These are phyloP conservation scores for Trialeurodes vaporariorum DNA, from an alignment of 1,140 invertebrate species.

Conservation along the genomic window DNA sequence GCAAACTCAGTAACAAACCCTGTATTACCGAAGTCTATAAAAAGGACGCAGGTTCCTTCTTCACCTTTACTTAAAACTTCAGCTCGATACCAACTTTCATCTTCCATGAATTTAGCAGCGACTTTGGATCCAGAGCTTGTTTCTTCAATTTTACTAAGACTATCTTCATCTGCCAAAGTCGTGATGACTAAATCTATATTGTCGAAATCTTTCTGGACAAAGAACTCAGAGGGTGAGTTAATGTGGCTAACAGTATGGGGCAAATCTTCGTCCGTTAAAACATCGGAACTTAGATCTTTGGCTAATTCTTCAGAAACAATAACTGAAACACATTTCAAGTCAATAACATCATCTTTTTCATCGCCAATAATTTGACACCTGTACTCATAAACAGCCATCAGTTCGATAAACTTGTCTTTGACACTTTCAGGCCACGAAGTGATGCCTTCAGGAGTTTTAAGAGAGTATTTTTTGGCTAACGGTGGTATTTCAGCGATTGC, in stretches of 20 bases:
- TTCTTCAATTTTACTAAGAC: constrained; percentile 10
- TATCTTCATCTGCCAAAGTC: constrained; percentile 5
- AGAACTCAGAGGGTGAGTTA: constrained; percentile 47
- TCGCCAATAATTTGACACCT: not conserved
- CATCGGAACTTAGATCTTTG: not conserved
- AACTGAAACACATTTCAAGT: not conserved
- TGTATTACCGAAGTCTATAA: constrained; percentile 47
- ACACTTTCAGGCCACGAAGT: constrained; percentile 52
- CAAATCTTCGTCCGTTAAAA: too few relatives aligned
- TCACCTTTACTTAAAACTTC: constrained; percentile 47
- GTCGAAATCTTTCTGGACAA: constrained; percentile 45
- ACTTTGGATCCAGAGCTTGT: constrained; percentile 37
- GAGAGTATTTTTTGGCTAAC: constrained; percentile 43
- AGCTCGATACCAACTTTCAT: constrained; percentile 51
- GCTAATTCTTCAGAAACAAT: not conserved
- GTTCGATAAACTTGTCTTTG: constrained; percentile 43
- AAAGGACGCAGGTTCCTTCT: constrained; percentile 36
- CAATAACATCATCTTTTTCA: not conserved
- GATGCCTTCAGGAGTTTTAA: constrained; percentile 44
- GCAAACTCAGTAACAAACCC: constrained; percentile 31
- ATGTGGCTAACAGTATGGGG: too few relatives aligned
- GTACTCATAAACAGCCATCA: constrained; percentile 30
- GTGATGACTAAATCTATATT: constrained; percentile 3
- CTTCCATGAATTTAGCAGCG: constrained; percentile 50
- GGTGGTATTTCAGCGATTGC: constrained; percentile 26